A percentile compares a stretch with the other conserved stretches of the same genome.
Evolutionary conservation across 2,113 vertebrate species (phyloP).

Genomic region (Trochalopteron elliotii): DNA sequence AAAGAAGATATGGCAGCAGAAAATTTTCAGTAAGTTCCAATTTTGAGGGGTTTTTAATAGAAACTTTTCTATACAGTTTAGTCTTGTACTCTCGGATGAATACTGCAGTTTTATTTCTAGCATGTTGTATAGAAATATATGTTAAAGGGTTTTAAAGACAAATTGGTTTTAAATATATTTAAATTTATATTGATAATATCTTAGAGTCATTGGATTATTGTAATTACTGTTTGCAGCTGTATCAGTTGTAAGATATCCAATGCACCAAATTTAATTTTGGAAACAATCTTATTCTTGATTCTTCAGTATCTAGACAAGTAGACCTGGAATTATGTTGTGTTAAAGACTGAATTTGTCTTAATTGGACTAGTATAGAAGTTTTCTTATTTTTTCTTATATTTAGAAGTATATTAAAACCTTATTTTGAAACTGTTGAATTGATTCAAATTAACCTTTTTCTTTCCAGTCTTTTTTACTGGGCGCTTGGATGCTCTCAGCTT

Average conservation of each 20-base stretch:
- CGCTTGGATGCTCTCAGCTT: slow-evolving; percentile 77
- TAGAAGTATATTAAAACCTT: background rate
- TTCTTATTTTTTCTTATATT: background rate
- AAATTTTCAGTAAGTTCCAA: slow-evolving; percentile 80
- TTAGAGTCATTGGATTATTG: background rate
- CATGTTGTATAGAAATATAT: background rate
- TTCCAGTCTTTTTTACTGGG: slow-evolving; percentile 82
- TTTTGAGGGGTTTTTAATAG: background rate
- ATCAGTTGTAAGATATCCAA: background rate
- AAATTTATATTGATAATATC: background rate
- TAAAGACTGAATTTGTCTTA: background rate
- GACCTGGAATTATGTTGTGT: background rate
- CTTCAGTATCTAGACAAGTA: background rate
- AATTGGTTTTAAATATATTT: background rate
- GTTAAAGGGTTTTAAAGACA: background rate
- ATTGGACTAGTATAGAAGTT: background rate
- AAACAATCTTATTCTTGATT: background rate
- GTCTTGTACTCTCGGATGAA: background rate
- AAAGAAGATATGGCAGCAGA: slow-evolving; percentile 83
- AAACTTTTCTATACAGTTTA: background rate
- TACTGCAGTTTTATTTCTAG: background rate
- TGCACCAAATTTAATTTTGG: background rate
- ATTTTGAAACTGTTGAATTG: background rate
- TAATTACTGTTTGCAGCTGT: background rate
- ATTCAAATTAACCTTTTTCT: background rate